Percentiles rank a stretch among this genome's conserved stretches.
Conservation (phyloP, 2,113 vertebrate species). For the Smithornis capensis region DNA sequence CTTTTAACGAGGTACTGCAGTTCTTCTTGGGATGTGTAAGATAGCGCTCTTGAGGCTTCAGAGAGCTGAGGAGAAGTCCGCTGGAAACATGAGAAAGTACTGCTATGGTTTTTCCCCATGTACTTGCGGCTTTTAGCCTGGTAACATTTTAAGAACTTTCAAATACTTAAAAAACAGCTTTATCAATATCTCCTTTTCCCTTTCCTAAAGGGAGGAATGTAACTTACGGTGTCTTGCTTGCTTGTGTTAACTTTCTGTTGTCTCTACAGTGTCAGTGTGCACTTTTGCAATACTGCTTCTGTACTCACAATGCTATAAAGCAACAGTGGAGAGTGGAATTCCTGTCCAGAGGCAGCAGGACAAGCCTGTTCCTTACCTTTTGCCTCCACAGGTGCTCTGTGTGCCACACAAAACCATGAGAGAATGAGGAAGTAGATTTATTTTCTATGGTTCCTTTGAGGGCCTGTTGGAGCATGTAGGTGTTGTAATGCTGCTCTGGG, state of each 20-base stretch:
- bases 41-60: background rate
- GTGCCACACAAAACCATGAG: rapidly evolving
- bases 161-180: background rate
- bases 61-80: background rate
- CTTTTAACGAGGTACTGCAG: no score
- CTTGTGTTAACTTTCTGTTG: rapidly evolving
- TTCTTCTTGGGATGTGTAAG: rapidly evolving
- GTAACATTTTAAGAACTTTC: background rate
- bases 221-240: background rate
- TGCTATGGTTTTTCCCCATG: rapidly evolving
- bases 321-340: rapidly evolving
- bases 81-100: background rate
- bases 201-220: background rate
- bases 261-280: rapidly evolving
- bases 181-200: background rate
- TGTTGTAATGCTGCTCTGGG: background rate
- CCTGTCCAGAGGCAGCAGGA: background rate
- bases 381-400: background rate
- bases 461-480: background rate
- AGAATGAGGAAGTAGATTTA: background rate
- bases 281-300: rapidly evolving
- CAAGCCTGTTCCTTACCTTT: background rate
- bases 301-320: rapidly evolving
- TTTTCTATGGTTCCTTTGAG: background rate
- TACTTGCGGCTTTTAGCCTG: background rate